Percentiles rank a stretch among this genome's conserved stretches.
phyloP scores from a whole-genome alignment of 2,113 vertebrate species.

The Cyanoderma ruficeps region DNA sequence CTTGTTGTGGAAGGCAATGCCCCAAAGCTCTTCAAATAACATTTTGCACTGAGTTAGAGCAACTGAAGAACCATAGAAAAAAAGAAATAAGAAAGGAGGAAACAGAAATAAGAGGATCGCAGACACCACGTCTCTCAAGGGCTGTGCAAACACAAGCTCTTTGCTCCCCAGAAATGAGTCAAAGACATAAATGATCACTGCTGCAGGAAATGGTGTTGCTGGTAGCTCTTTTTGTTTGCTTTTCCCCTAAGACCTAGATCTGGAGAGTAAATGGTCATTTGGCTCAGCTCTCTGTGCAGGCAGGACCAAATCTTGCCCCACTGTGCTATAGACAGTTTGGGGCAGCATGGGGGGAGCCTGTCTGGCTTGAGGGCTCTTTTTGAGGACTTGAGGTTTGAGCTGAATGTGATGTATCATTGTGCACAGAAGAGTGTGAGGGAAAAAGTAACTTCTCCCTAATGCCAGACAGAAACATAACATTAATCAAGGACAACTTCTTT shows the following conservation, averaged over 20 bases:
- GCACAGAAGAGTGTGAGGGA: background rate
- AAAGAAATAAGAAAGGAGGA: background rate
- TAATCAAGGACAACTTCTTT: background rate
- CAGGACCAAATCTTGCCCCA: background rate
- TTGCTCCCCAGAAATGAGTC: background rate
- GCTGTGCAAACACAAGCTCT: background rate
- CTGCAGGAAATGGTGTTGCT: background rate
- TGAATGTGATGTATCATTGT: fast-evolving
- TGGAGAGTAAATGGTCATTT: background rate
- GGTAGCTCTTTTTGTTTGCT: background rate
- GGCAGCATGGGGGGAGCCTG: fast-evolving
- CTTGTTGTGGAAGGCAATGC: background rate
- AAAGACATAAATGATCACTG: background rate
- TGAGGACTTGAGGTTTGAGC: background rate
- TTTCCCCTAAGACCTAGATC: background rate
- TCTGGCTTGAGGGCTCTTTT: background rate
- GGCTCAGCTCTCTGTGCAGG: background rate
- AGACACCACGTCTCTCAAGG: background rate
- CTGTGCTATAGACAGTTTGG: background rate
- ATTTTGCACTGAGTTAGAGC: background rate
- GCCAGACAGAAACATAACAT: background rate
- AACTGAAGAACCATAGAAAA: background rate
- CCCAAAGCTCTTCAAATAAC: background rate
- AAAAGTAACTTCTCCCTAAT: background rate
- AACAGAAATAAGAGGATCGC: background rate